A percentile compares a stretch with the other conserved stretches of the same genome.
Evolutionary conservation across 2,888 invertebrate species (phyloP).

Genomic region (Stenotaenia linearis): DNA sequence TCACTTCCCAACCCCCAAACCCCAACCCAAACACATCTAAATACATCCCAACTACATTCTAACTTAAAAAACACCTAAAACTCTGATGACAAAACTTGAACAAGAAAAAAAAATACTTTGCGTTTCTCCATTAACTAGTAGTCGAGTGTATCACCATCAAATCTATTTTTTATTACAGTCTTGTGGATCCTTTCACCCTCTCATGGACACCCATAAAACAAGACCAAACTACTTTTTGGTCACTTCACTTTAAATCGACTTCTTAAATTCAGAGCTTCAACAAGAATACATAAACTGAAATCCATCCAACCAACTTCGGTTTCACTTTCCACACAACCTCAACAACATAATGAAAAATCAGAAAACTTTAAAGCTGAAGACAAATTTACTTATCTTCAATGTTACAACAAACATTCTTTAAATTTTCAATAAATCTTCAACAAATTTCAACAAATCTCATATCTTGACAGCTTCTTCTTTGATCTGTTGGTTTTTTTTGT

Average conservation of each 20-base stretch:
- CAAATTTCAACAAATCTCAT: too few relatives aligned
- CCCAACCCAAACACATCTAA: too few relatives aligned
- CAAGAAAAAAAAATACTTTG: not conserved
- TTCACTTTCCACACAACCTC: not conserved
- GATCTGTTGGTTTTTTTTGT: too few relatives aligned
- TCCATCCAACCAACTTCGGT: not conserved
- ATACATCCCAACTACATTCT: too few relatives aligned
- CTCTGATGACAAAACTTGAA: too few relatives aligned
- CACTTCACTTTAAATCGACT: conserved; percentile 1
- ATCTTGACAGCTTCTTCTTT: too few relatives aligned
- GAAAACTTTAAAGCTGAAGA: not conserved
- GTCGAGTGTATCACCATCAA: not conserved
- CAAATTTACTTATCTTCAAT: not conserved
- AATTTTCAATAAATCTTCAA: too few relatives aligned
- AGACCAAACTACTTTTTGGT: conserved; percentile 1
- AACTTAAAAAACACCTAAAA: too few relatives aligned
- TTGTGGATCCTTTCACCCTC: not conserved
- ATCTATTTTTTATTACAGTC: not conserved
- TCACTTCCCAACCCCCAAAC: too few relatives aligned
- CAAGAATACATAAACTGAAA: not conserved
- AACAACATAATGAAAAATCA: not conserved
- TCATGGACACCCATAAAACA: not conserved
- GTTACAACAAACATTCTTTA: too few relatives aligned
- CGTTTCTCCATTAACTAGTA: not conserved
- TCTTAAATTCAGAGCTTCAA: not conserved